Percentiles rank a stretch among this genome's conserved stretches.
phyloP scores from a whole-genome alignment of 2,113 vertebrate species.

The Girardinichthys multiradiatus region DNA sequence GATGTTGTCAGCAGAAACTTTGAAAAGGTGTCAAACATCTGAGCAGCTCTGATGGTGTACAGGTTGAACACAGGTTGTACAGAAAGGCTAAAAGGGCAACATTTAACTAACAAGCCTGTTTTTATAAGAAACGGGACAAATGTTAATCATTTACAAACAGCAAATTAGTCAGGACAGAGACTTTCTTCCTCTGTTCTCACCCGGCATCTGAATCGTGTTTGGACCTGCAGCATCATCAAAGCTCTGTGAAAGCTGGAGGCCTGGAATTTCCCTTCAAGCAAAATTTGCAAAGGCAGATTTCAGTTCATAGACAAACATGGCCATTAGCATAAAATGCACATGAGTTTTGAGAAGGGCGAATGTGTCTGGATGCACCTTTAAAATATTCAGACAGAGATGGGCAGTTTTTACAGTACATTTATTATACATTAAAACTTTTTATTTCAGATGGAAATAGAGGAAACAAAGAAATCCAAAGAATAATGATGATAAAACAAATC shows the following conservation, averaged over 20 bases:
- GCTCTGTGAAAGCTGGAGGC: not conserved
- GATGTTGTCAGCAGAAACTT: constrained; percentile 13
- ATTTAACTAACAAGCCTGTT: too few relatives aligned
- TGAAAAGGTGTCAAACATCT: not conserved
- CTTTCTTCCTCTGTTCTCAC: constrained; percentile 9
- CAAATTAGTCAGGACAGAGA: constrained; percentile 5
- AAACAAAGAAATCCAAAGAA: too few relatives aligned
- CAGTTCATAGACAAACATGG: not conserved
- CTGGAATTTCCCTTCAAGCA: constrained; percentile 45
- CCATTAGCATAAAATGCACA: not conserved
- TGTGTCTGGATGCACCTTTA: not conserved
- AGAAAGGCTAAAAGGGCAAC: not conserved
- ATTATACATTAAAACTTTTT: too few relatives aligned
- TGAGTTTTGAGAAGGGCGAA: not conserved
- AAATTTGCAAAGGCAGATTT: constrained; percentile 13
- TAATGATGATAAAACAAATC: too few relatives aligned
- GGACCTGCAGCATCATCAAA: not conserved
- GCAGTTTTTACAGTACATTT: too few relatives aligned
- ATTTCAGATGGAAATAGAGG: too few relatives aligned
- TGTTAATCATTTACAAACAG: constrained; percentile 27
- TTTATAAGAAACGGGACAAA: not conserved
- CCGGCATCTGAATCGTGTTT: constrained; percentile 34
- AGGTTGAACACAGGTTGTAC: not conserved
- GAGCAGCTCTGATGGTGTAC: not conserved
- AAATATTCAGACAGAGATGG: too few relatives aligned